A percentile compares a stretch with the other conserved stretches of the same genome.
Conservation (phyloP, 2,113 vertebrate genomes). For the Scytalopus superciliaris region DNA sequence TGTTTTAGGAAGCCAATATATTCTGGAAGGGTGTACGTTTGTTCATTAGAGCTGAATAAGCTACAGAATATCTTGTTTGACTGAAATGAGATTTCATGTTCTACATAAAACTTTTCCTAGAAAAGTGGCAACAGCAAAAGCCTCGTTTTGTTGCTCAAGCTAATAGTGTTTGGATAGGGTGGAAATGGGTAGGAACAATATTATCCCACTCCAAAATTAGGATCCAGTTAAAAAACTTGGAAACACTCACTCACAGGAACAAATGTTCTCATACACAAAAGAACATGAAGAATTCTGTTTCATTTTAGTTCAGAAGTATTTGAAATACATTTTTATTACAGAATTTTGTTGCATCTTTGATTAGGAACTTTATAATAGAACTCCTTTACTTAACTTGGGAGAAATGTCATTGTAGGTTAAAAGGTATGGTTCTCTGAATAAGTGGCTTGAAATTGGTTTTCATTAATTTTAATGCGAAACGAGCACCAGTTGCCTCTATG, state of each 20-base stretch:
- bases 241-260: not conserved
- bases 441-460: not conserved
- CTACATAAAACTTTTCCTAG: not conserved
- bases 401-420: not conserved
- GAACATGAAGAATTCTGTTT: not conserved
- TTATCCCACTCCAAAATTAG: not conserved
- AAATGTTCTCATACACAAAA: not conserved
- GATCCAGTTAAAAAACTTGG: not conserved
- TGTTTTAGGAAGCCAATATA: not conserved
- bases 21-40: not conserved
- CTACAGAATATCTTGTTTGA: not conserved
- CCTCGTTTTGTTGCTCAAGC: not conserved
- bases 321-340: not conserved
- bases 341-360: not conserved
- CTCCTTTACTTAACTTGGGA: not conserved
- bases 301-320: not conserved
- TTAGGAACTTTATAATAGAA: not conserved
- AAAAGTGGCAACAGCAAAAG: not conserved
- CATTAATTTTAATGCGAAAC: not conserved
- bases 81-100: not conserved
- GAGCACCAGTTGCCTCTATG: not conserved
- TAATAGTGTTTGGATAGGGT: not conserved
- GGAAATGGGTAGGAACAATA: not conserved
- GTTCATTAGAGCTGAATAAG: not conserved
- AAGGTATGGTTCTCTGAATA: not conserved